These are phyloP conservation scores for Podocnemis expansa DNA, from an alignment of 2,113 vertebrate species.

Conservation along the genomic window DNA sequence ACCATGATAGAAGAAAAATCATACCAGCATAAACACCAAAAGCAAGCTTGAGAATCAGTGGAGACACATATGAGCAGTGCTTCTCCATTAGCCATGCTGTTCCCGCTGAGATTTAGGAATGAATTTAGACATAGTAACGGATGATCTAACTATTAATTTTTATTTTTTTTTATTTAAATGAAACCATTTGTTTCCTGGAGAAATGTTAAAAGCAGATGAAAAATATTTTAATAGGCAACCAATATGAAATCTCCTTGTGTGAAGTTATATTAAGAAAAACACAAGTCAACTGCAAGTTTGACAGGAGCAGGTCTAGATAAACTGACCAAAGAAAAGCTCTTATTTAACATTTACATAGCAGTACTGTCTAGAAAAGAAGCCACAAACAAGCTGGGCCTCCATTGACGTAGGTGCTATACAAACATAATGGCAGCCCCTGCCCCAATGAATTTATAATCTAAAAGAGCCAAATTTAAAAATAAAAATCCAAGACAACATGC, in stretches of 20 bases:
- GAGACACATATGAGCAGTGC: accelerated
- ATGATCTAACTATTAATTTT: neutral
- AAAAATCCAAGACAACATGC: neutral
- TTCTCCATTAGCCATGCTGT: neutral
- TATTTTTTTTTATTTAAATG: neutral
- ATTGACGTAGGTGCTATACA: neutral
- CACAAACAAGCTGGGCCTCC: neutral
- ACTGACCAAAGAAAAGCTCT: neutral
- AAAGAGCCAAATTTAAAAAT: neutral
- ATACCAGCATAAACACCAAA: neutral
- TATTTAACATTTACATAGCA: neutral
- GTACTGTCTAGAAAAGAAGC: neutral
- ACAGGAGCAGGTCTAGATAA: neutral
- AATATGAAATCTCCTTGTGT: neutral
- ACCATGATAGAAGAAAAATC: neutral
- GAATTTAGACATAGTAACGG: accelerated
- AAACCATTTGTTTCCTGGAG: neutral
- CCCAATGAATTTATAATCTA: accelerated
- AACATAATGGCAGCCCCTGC: accelerated
- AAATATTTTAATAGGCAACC: neutral
- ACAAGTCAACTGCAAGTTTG: neutral
- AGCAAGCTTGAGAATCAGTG: accelerated
- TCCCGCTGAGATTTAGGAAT: neutral
- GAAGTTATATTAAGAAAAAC: neutral
- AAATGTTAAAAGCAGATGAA: neutral